Base-by-base conservation (phyloP, 2,113 vertebrate species). In the Oryzias celebensis region DNA sequence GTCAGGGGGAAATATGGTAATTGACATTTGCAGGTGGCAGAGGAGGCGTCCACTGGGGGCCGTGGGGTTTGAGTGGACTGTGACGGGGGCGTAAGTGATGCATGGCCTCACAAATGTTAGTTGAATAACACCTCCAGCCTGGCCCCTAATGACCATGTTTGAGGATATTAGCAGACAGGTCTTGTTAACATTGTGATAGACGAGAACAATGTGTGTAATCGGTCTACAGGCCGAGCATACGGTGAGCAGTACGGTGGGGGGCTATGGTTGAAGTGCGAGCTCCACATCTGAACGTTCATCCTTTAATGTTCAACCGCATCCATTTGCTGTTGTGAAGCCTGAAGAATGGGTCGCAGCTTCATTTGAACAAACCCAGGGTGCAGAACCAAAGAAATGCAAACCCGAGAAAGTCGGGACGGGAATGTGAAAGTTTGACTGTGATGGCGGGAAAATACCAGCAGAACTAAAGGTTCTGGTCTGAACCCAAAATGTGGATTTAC, bases 101-200 rank as follows among this genome's bases (percentile, higher is more conserved):
- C 90, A 94, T 93, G 91, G 89, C 88, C 90, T 92, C 77, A 91
- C 92, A 91, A 87, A 95, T 95, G 90, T 91, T 94, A 93, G 90
- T 91, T 90, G 92, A 94, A 94, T 94, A 93, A 92, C 92, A 91
- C 86, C 84, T 76, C 79, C 80, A 60, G 77, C 65, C 65, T 4
- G 52, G 72, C 58, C 73, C 62, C 59, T 87, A 83, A 87, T 83
- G 82, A 70, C 54, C 26, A 10, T 47, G 75, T 77, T 64, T 62
- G 82, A 72, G 77, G 84, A 82, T 75, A 81, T 82, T 82, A 83
- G 69, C 62, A 51, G 74, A 76, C 71, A 23, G 64, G 54, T 55
- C 74, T 72, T 79, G 85, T 86, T 85, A 85, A 71, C 75, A 76
- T 83, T 68, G 67, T 82, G 77, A 78, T 61, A 71, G 73, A 81